A percentile compares a stretch with the other conserved stretches of the same genome.
Conservation (phyloP, 1,140 invertebrate genomes). For the Ceratina calcarata region DNA sequence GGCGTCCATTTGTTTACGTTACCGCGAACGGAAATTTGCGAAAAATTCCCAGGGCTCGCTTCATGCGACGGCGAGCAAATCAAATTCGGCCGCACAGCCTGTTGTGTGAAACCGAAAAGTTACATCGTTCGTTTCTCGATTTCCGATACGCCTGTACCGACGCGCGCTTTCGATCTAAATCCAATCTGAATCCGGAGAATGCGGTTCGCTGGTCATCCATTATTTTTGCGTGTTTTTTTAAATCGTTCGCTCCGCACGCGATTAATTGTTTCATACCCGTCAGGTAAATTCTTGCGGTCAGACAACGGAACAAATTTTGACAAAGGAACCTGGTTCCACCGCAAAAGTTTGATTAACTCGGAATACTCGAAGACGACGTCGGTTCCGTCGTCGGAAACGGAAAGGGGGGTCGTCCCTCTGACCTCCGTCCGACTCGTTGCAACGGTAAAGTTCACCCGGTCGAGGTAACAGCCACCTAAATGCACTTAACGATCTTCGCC, state of each 20-base stretch:
- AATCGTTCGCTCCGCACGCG: not conserved
- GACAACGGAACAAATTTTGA: too few species aligned
- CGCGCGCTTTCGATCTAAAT: conserved; percentile 1
- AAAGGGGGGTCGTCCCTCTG: not conserved
- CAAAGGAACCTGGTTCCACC: too few species aligned
- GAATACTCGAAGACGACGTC: not conserved
- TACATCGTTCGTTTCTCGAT: conserved; percentile 19
- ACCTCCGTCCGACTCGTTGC: conserved; percentile 10
- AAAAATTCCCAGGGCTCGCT: conserved; percentile 6
- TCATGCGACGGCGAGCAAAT: not conserved
- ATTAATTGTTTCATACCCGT: not conserved
- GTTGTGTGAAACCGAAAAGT: conserved; percentile 15
- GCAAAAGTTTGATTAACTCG: too few species aligned
- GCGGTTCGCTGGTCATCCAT: not conserved
- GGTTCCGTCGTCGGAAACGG: not conserved
- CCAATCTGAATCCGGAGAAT: conserved; percentile 5
- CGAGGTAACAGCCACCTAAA: conserved; percentile 62
- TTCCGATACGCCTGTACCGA: not conserved
- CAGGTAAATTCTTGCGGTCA: not conserved
- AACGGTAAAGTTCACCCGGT: conserved; percentile 20
- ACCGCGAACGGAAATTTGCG: not conserved
- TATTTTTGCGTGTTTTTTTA: not conserved
- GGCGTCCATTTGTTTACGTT: not conserved
- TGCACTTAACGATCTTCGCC: conserved; percentile 63
- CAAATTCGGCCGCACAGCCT: not conserved